These are phyloP conservation scores for Nannospalax galili DNA, from an alignment of 2,113 vertebrate genomes.

Conservation along the genomic window DNA sequence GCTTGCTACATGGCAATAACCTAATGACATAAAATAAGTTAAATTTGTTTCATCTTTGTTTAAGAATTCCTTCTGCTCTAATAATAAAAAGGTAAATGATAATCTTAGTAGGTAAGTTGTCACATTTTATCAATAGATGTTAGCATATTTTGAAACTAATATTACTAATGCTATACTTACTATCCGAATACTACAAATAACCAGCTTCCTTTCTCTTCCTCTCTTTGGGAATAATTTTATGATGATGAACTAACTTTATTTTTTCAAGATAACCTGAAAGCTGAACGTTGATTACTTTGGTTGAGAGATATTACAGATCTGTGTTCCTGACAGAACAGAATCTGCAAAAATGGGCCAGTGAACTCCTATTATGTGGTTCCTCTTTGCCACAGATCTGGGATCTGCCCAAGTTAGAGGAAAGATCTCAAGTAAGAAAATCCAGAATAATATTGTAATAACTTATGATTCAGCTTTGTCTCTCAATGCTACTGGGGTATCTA, in stretches of 20 bases:
- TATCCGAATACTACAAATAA: neutral
- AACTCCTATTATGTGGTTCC: neutral
- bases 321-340: neutral
- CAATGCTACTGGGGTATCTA: neutral
- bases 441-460: neutral
- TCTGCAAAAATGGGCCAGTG: neutral
- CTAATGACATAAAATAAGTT: conserved; percentile 19
- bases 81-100: neutral
- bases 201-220: neutral
- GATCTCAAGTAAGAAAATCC: neutral
- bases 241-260: neutral
- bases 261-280: neutral
- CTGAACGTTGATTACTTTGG: neutral
- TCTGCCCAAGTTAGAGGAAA: neutral
- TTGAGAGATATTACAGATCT: neutral
- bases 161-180: neutral
- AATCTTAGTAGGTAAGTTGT: neutral
- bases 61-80: neutral
- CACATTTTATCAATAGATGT: neutral
- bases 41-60: conserved; percentile 19
- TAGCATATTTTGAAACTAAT: neutral
- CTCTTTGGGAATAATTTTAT: neutral
- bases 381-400: neutral
- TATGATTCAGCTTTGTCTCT: neutral
- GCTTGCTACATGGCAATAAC: neutral